phyloP scores from a whole-genome alignment of 1,140 invertebrate species.

The Nasonia vitripennis region DNA sequence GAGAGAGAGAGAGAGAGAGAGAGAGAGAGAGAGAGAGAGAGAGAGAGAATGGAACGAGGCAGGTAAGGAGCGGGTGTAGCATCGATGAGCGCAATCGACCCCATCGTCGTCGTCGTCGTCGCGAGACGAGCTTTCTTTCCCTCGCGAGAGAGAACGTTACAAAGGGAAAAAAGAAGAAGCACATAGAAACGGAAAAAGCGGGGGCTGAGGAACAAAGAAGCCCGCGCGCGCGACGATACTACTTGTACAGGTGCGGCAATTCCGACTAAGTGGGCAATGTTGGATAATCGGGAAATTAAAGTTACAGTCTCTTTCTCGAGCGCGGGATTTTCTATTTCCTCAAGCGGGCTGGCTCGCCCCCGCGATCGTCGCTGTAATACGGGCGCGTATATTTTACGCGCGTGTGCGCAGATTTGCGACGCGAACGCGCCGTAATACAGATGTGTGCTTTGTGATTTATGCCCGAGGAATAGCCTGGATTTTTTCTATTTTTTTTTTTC shows the following conservation, averaged over 20 bases:
- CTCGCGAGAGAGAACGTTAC: neutral
- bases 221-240: neutral
- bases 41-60: slow-evolving; percentile 19
- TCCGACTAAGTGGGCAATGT: slow-evolving; percentile 68
- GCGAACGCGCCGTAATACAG: neutral
- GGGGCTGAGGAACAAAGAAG: neutral
- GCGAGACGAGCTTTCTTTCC: neutral
- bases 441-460: slow-evolving; percentile 21
- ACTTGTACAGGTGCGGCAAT: slow-evolving; percentile 58
- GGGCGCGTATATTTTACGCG: neutral
- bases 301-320: slow-evolving; percentile 47
- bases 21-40: neutral
- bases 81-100: slow-evolving; percentile 32
- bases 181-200: neutral
- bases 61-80: too few relatives aligned
- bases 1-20: neutral
- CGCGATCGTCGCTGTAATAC: neutral
- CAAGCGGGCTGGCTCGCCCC: neutral
- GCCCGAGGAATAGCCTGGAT: neutral
- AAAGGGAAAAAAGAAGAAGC: neutral
- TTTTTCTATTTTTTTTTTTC: neutral
- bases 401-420: neutral
- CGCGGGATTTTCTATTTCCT: slow-evolving; percentile 6
- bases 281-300: slow-evolving; percentile 74
- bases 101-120: neutral